A percentile compares a stretch with the other conserved stretches of the same genome.
Evolutionary conservation across 2,113 vertebrate genomes (phyloP).

Genomic region (Orycteropus afer): DNA sequence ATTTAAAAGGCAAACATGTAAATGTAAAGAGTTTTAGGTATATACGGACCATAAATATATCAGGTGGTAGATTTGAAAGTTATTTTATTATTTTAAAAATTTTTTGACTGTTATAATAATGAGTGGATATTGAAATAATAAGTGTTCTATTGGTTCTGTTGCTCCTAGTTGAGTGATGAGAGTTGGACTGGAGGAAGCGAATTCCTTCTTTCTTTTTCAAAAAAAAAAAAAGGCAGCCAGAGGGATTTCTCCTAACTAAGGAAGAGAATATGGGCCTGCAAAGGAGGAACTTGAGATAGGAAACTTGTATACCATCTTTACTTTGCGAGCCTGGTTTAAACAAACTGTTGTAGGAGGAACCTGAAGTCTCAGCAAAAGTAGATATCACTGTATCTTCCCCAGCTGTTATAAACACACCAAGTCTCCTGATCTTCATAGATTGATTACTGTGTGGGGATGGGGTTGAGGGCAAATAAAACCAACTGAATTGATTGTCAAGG

Average conservation of each 20-base stretch:
- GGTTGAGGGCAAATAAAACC: not conserved
- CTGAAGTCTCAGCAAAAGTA: not conserved
- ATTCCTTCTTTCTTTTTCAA: not conserved
- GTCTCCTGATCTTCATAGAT: not conserved
- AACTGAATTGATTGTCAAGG: not conserved
- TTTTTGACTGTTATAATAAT: not conserved
- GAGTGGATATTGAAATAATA: not conserved
- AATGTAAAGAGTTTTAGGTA: not conserved
- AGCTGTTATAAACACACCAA: not conserved
- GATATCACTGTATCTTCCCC: too few relatives aligned
- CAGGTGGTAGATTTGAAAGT: not conserved
- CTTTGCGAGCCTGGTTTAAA: not conserved
- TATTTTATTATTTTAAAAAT: not conserved
- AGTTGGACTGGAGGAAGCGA: not conserved
- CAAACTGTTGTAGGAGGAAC: not conserved
- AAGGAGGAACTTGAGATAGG: not conserved
- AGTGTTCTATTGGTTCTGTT: fast-evolving
- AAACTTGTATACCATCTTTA: not conserved
- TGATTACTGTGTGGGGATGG: not conserved
- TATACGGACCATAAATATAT: not conserved
- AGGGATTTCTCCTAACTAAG: not conserved
- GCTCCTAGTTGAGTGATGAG: not conserved
- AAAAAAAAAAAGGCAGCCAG: not conserved
- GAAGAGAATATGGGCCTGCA: not conserved
- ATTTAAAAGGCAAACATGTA: not conserved